Conservation (phyloP, 2,888 invertebrate genomes). For the Heliconius ethilla region DNA sequence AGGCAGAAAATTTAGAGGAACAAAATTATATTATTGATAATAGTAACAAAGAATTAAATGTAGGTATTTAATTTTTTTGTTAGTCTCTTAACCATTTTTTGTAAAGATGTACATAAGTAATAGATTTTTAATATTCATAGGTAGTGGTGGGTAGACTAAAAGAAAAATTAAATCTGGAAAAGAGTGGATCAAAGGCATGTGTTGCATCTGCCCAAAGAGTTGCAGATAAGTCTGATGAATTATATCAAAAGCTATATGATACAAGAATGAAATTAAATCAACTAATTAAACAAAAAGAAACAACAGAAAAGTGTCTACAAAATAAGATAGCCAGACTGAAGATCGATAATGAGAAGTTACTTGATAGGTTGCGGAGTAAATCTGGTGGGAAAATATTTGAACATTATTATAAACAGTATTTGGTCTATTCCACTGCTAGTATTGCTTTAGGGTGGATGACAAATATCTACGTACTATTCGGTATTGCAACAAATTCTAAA, state of each 20-base stretch:
- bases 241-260: constrained; percentile 61
- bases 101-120: neutral
- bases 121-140: constrained; percentile 49
- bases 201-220: constrained; percentile 72
- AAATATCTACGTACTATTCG: neutral
- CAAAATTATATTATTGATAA: constrained; percentile 68
- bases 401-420: neutral
- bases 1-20: constrained; percentile 61
- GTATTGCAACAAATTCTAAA: neutral
- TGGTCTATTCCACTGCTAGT: neutral
- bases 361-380: constrained; percentile 65
- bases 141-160: constrained; percentile 59
- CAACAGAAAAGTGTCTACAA: constrained; percentile 62
- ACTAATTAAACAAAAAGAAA: constrained; percentile 69
- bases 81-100: neutral
- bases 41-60: constrained; percentile 70
- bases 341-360: constrained; percentile 69
- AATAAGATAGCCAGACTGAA: constrained; percentile 68
- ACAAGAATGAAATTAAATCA: constrained; percentile 62
- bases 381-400: constrained; percentile 54
- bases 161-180: constrained; percentile 62
- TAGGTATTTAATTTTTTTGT: constrained; percentile 50
- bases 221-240: constrained; percentile 67
- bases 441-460: neutral
- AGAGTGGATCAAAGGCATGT: constrained; percentile 73